phyloP scores from a whole-genome alignment of 2,888 invertebrate species.

The Diaprepes abbreviatus region DNA sequence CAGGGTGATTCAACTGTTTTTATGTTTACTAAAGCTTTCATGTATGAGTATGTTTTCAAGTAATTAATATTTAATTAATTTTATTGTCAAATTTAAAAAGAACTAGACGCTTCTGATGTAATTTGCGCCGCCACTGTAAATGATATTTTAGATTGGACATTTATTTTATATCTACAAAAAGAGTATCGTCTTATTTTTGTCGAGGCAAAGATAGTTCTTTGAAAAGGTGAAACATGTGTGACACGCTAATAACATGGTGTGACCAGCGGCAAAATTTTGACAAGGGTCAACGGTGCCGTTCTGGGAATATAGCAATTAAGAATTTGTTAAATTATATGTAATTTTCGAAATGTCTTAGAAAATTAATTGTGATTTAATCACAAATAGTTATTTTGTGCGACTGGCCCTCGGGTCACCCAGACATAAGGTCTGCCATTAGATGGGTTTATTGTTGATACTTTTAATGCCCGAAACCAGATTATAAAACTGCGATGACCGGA shows the following conservation, averaged over 20 bases:
- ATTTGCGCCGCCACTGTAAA: conserved; percentile 8
- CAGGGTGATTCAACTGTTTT: too few relatives aligned
- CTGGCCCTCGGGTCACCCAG: conserved; percentile 38
- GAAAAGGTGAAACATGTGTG: conserved; percentile 57
- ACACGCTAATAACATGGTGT: conserved; percentile 63
- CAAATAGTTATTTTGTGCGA: conserved; percentile 50
- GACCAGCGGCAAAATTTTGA: conserved; percentile 62
- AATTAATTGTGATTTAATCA: conserved; percentile 60
- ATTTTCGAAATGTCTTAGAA: conserved; percentile 58
- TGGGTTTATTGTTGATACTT: conserved; percentile 16
- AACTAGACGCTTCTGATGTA: background rate
- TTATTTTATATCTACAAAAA: conserved; percentile 31
- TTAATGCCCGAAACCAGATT: background rate
- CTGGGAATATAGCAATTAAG: conserved; percentile 65
- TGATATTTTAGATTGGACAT: conserved; percentile 30
- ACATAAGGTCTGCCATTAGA: conserved; percentile 41
- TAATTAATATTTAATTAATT: too few relatives aligned
- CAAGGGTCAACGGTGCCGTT: conserved; percentile 61
- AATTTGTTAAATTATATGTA: conserved; percentile 65
- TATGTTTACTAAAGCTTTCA: too few relatives aligned
- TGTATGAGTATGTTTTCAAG: too few relatives aligned
- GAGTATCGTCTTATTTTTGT: conserved; percentile 25
- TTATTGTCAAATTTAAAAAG: too few relatives aligned
- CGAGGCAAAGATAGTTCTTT: conserved; percentile 42
- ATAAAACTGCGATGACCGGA: background rate